These are phyloP conservation scores for Halcyon badia DNA, from an alignment of 2,797 vertebrate species.

Conservation along the genomic window DNA sequence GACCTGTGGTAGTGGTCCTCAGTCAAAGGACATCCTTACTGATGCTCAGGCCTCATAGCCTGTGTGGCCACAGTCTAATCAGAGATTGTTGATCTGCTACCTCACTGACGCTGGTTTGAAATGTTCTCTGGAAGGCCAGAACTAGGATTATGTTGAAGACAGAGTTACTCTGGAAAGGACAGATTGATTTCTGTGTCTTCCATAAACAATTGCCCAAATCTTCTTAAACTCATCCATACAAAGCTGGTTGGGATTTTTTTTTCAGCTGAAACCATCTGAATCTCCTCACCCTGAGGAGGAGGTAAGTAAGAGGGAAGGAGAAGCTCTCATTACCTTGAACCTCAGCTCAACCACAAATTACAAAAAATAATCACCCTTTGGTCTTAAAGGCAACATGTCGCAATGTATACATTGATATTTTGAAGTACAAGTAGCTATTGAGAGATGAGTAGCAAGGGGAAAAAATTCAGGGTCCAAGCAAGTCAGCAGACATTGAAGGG, in stretches of 20 bases:
- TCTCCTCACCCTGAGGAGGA: not conserved
- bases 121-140: not conserved
- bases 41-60: not conserved
- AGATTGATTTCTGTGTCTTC: not conserved
- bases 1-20: not conserved
- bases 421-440: slow-evolving; percentile 75
- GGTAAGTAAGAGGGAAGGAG: not conserved
- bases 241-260: not conserved
- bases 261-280: not conserved
- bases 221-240: not conserved
- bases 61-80: not conserved
- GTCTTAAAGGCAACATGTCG: slow-evolving; percentile 34
- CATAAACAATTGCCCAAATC: not conserved
- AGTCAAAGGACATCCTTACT: not conserved
- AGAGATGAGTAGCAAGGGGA: slow-evolving; percentile 64
- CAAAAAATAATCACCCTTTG: slow-evolving; percentile 63
- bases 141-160: not conserved
- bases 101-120: not conserved
- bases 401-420: slow-evolving; percentile 63
- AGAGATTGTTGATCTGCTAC: not conserved
- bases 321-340: slow-evolving; percentile 15
- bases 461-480: slow-evolving; percentile 66
- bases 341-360: slow-evolving; percentile 54
- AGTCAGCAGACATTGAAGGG: not conserved
- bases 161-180: not conserved